These are phyloP conservation scores for Paramormyrops kingsleyae DNA, from an alignment of 2,113 vertebrate genomes.

Conservation along the genomic window DNA sequence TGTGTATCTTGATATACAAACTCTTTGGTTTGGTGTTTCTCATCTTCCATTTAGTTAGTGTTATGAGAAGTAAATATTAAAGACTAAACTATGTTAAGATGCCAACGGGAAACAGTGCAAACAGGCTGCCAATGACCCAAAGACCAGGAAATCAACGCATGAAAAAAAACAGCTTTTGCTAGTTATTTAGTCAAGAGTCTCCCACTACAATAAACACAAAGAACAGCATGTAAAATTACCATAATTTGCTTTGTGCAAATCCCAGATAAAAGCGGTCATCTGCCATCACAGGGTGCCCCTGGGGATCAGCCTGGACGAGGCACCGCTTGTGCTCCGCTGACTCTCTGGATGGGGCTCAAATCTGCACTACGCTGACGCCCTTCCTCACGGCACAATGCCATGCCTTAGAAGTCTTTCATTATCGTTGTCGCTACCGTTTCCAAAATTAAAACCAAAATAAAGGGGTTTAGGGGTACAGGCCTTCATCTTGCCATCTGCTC, in stretches of 20 bases:
- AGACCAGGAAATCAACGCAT: not conserved
- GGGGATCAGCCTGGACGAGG: not conserved
- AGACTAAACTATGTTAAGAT: not conserved
- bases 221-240: not conserved
- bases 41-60: not conserved
- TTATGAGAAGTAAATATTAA: not conserved
- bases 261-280: not conserved
- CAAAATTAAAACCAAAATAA: slow-evolving; percentile 50
- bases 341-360: not conserved
- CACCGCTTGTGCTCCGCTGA: not conserved
- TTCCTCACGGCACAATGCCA: not conserved
- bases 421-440: slow-evolving; percentile 20
- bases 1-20: not conserved
- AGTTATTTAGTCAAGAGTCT: not conserved
- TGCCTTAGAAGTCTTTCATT: not conserved
- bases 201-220: not conserved
- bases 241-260: not conserved
- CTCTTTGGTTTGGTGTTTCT: not conserved
- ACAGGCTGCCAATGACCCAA: not conserved
- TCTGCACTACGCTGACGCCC: not conserved
- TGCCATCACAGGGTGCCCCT: not conserved
- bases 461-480: slow-evolving; percentile 53
- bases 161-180: not conserved
- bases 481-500: slow-evolving; percentile 55
- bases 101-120: not conserved